These are phyloP conservation scores for Parascotia fuliginaria DNA, from an alignment of 2,888 invertebrate genomes.

Conservation along the genomic window DNA sequence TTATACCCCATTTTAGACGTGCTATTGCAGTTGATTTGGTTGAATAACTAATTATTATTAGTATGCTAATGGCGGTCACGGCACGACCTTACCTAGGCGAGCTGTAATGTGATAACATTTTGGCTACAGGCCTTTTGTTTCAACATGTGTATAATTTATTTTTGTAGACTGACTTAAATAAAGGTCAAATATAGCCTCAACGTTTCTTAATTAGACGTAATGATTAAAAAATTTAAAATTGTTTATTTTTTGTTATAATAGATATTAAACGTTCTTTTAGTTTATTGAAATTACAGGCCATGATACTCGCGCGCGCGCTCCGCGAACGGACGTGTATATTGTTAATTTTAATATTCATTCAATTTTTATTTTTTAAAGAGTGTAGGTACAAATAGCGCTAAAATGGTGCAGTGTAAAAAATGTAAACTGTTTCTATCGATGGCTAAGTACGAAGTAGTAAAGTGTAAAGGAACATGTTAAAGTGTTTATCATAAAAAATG, in stretches of 20 bases:
- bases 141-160: conserved; percentile 1
- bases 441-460: neutral
- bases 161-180: conserved; percentile 9
- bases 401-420: neutral
- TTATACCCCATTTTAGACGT: conserved; percentile 33
- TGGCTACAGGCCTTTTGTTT: conserved; percentile 8
- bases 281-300: too few species aligned
- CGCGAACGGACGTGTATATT: neutral
- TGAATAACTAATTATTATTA: conserved; percentile 36
- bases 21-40: conserved; percentile 26
- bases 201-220: neutral
- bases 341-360: neutral
- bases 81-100: conserved; percentile 12
- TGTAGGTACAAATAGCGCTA: neutral
- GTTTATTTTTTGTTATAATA: neutral
- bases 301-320: neutral
- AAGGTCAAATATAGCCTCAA: neutral
- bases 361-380: too few species aligned
- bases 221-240: neutral
- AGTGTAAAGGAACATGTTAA: conserved; percentile 6
- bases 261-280: too few species aligned
- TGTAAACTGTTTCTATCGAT: neutral
- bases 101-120: conserved; percentile 21
- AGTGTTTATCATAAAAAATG: neutral
- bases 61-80: conserved; percentile 33